Percentiles rank a stretch among this genome's conserved stretches.
Conservation (phyloP, 1,140 invertebrate genomes). For the Drosophila nigrodunni region DNA sequence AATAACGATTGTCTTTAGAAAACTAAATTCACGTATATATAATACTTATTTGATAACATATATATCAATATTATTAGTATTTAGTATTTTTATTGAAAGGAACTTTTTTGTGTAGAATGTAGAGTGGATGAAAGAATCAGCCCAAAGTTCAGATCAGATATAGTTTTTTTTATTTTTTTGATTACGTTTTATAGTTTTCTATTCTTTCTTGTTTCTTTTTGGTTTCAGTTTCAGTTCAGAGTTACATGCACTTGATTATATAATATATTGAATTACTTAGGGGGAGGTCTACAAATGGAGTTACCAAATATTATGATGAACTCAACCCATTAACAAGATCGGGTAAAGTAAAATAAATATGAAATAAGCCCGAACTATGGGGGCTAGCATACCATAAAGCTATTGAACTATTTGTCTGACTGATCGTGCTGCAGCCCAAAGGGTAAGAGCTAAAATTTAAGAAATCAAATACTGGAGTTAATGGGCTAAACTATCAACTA, state of each 20-base stretch:
- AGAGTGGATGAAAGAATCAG: conserved; percentile 55
- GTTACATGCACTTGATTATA: conserved; percentile 31
- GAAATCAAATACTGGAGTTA: neutral
- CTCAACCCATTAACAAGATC: too few relatives aligned
- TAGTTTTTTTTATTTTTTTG: conserved; percentile 11
- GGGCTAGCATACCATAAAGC: too few relatives aligned
- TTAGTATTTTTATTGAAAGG: conserved; percentile 39
- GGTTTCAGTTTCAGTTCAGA: conserved; percentile 37
- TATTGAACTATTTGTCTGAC: too few relatives aligned
- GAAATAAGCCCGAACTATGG: too few relatives aligned
- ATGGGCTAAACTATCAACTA: conserved; percentile 11
- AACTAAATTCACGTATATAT: conserved; percentile 77
- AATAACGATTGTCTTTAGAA: conserved; percentile 82
- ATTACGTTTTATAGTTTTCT: conserved; percentile 28
- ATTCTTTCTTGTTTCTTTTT: conserved; percentile 16
- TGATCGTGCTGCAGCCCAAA: too few relatives aligned
- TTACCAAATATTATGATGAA: too few relatives aligned
- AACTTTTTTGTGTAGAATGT: conserved; percentile 56
- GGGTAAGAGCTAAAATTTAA: too few relatives aligned
- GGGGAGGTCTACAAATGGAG: too few relatives aligned
- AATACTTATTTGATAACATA: conserved; percentile 61
- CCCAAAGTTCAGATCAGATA: conserved; percentile 52
- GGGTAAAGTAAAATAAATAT: too few relatives aligned
- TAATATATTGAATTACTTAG: neutral
- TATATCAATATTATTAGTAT: conserved; percentile 39